A percentile compares a stretch with the other conserved stretches of the same genome.
These are phyloP conservation scores for Lophotriccus pileatus DNA, from an alignment of 2,797 vertebrate species.

Conservation along the genomic window DNA sequence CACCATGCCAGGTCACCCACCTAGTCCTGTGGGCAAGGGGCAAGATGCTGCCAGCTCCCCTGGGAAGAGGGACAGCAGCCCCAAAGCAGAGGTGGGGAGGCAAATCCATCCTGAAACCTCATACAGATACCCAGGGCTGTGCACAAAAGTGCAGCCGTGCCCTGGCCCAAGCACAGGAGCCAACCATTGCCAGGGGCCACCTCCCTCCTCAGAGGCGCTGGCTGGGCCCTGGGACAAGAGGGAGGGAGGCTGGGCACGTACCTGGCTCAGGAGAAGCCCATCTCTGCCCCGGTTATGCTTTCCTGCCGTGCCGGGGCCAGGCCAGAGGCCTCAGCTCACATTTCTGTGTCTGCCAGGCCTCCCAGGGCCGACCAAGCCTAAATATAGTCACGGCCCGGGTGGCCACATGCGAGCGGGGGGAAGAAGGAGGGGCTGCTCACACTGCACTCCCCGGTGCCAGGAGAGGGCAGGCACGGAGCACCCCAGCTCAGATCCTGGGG, in stretches of 20 bases:
- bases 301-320: neutral
- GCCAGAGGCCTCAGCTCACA: conserved; percentile 71
- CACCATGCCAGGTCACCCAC: neutral
- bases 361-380: conserved; percentile 78
- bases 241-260: neutral
- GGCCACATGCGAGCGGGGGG: conserved; percentile 65
- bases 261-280: conserved; percentile 55
- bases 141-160: fast-evolving
- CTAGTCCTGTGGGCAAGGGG: neutral
- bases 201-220: neutral
- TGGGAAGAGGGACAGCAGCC: neutral
- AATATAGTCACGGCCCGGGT: conserved; percentile 85
- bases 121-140: fast-evolving
- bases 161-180: neutral
- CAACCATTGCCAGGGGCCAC: neutral
- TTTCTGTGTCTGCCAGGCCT: conserved; percentile 76
- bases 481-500: neutral
- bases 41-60: neutral
- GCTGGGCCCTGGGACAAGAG: neutral
- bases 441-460: neutral
- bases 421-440: conserved; percentile 52
- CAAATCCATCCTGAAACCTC: neutral
- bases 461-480: neutral
- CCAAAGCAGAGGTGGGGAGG: neutral
- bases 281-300: neutral